phyloP scores from a whole-genome alignment of 2,113 vertebrate species.

The Ammospiza nelsoni region DNA sequence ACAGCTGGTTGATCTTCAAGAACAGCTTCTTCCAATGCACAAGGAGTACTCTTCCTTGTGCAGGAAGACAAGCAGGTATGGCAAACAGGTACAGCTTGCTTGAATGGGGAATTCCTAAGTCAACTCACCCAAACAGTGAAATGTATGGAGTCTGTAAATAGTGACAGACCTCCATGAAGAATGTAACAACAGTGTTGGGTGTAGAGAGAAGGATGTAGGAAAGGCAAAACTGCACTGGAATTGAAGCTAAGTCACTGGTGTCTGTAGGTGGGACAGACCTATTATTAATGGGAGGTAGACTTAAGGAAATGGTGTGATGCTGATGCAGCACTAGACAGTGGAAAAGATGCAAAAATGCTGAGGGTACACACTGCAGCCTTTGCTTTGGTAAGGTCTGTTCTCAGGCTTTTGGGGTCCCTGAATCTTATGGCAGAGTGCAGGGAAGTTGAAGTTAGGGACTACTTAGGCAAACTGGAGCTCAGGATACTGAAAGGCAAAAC shows the following conservation, averaged over 20 bases:
- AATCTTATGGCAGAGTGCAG: neutral
- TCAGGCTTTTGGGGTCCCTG: neutral
- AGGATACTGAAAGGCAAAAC: neutral
- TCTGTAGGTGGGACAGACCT: neutral
- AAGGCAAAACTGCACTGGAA: neutral
- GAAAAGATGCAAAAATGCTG: neutral
- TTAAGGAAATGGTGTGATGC: neutral
- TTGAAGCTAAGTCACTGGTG: neutral
- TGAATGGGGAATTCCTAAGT: neutral
- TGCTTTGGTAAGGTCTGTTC: neutral
- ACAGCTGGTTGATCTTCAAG: neutral
- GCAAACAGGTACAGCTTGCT: neutral
- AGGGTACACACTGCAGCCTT: neutral
- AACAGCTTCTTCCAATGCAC: neutral
- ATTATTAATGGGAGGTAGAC: neutral
- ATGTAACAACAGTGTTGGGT: neutral
- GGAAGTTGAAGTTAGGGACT: neutral
- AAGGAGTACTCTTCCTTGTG: neutral
- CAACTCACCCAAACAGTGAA: neutral
- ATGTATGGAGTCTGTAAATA: neutral
- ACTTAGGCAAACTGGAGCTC: neutral
- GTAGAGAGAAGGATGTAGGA: neutral
- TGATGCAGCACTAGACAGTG: neutral
- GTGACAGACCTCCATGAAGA: neutral
- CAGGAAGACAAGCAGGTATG: neutral